Conservation (phyloP, 2,797 vertebrate genomes). For the Argentina silus region DNA sequence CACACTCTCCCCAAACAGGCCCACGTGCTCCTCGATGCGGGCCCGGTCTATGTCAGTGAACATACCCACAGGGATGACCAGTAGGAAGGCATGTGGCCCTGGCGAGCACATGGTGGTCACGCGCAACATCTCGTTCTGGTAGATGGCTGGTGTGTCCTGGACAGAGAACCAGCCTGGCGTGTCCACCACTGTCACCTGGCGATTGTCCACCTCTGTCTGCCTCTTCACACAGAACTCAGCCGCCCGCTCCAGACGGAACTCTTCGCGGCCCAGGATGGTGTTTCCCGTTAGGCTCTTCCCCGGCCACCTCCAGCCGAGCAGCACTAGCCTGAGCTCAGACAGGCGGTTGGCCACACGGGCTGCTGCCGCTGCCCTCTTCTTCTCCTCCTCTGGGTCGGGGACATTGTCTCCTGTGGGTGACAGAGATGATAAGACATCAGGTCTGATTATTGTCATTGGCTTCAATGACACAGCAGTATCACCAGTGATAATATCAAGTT, state of each 20-base stretch:
- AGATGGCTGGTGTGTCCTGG: slow-evolving; percentile 65
- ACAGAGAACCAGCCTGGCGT: slow-evolving; percentile 83
- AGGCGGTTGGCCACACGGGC: slow-evolving; percentile 49
- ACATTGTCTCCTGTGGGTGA: slow-evolving; percentile 39
- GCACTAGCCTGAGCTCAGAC: slow-evolving; percentile 76
- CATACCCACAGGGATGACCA: slow-evolving; percentile 81
- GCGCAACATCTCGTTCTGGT: slow-evolving; percentile 73
- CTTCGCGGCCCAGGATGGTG: slow-evolving; percentile 79
- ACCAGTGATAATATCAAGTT: background rate
- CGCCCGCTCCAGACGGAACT: slow-evolving; percentile 74
- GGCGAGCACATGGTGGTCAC: slow-evolving; percentile 72
- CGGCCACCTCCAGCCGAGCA: slow-evolving; percentile 84
- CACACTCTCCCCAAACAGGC: slow-evolving; percentile 73
- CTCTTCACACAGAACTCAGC: slow-evolving; percentile 75
- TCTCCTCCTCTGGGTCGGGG: slow-evolving; percentile 48
- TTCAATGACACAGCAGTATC: background rate
- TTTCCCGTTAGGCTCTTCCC: slow-evolving; percentile 87
- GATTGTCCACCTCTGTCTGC: slow-evolving; percentile 56
- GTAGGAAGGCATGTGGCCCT: slow-evolving; percentile 81
- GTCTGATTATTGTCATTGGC: background rate
- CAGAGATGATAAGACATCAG: background rate
- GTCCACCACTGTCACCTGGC: slow-evolving; percentile 77
- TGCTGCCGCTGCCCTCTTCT: slow-evolving; percentile 40
- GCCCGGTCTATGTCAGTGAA: slow-evolving; percentile 77
- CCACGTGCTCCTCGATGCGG: slow-evolving; percentile 78